Conservation (phyloP, 2,888 invertebrate species). For the Lepidocyrtinus sp. region DNA sequence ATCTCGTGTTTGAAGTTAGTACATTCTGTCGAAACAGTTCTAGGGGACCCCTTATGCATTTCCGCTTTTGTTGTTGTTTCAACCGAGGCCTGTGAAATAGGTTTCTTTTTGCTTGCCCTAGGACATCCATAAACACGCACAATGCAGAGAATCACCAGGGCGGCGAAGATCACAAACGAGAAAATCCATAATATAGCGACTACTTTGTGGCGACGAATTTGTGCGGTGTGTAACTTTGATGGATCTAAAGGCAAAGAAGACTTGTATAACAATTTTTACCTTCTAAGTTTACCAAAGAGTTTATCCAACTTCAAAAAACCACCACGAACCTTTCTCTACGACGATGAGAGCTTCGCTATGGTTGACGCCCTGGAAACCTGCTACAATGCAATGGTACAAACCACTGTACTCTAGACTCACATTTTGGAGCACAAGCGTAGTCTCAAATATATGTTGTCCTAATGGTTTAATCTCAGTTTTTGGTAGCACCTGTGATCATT, state of each 20-base stretch:
- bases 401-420: conserved; percentile 63
- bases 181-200: conserved; percentile 62
- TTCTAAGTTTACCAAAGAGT: not conserved
- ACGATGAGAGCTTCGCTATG: conserved; percentile 63
- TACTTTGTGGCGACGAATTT: conserved; percentile 31
- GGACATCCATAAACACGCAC: conserved; percentile 65
- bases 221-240: conserved; percentile 40
- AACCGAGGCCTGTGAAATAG: not conserved
- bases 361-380: conserved; percentile 64
- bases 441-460: conserved; percentile 62
- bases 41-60: conserved; percentile 65
- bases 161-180: conserved; percentile 65
- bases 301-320: not conserved
- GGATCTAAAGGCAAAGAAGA: conserved; percentile 39
- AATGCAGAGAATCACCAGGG: conserved; percentile 58
- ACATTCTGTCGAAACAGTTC: conserved; percentile 65
- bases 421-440: conserved; percentile 64
- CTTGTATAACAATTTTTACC: not conserved
- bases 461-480: conserved; percentile 54
- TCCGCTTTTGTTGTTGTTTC: conserved; percentile 48
- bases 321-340: conserved; percentile 53
- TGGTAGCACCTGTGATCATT: conserved; percentile 65
- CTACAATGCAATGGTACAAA: conserved; percentile 65
- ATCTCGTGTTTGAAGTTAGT: conserved; percentile 54
- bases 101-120: conserved; percentile 18